Evolutionary conservation across 2,888 invertebrate genomes (phyloP).

Genomic region (Eurois occulta): DNA sequence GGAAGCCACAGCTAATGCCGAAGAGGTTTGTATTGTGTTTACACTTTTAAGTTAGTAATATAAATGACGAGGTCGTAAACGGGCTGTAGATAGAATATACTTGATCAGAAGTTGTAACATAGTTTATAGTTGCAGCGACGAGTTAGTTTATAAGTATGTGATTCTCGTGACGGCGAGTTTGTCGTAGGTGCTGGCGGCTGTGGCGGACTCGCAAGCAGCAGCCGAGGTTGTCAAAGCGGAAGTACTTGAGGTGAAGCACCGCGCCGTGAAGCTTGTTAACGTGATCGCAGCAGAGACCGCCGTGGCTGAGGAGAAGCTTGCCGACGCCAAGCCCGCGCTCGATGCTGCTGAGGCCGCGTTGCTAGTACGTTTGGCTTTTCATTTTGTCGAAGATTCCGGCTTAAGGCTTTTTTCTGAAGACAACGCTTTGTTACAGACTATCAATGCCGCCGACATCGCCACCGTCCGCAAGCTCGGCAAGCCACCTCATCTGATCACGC

Average conservation of each 20-base stretch:
- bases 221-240: constrained; percentile 95
- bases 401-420: not conserved
- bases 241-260: constrained; percentile 95
- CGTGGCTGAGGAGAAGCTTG: constrained; percentile 94
- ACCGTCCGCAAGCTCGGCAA: constrained; percentile 97
- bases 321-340: constrained; percentile 95
- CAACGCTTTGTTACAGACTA: constrained; percentile 91
- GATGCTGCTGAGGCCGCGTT: constrained; percentile 96
- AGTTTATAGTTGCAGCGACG: not conserved
- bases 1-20: constrained; percentile 94
- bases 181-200: constrained; percentile 92
- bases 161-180: not conserved
- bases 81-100: not conserved
- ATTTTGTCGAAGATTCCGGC: not conserved
- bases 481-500: constrained; percentile 96
- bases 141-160: not conserved
- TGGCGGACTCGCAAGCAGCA: constrained; percentile 94
- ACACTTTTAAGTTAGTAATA: not conserved
- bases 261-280: constrained; percentile 94
- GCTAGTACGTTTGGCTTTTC: constrained; percentile 83
- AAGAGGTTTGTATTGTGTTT: constrained; percentile 84
- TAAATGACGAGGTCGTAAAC: not conserved
- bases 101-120: not conserved
- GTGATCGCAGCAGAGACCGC: constrained; percentile 95
- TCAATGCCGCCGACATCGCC: constrained; percentile 96